A percentile compares a stretch with the other conserved stretches of the same genome.
phyloP scores from a whole-genome alignment of 92 coral and sea anemone species.

The Zoanthus gigantus region DNA sequence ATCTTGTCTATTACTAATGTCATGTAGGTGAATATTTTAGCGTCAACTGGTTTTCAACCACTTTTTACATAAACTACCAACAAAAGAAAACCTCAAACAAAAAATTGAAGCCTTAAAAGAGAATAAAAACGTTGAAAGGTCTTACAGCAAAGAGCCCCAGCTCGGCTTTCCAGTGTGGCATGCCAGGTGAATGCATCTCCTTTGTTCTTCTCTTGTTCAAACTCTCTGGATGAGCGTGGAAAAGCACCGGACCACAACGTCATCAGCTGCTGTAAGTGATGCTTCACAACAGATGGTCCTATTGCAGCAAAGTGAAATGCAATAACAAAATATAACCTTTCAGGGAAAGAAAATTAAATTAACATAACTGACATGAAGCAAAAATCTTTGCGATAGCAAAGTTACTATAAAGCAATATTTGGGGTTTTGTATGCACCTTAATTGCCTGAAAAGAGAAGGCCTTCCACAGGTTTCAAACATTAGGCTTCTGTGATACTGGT shows the following conservation, averaged over 20 bases:
- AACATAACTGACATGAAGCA: too few species aligned
- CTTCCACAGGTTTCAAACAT: too few species aligned
- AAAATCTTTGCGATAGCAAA: too few species aligned
- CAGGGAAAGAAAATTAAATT: neutral
- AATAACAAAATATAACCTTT: neutral
- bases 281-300: conserved; percentile 96
- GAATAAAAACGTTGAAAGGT: neutral
- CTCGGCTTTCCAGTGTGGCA: conserved; percentile 93
- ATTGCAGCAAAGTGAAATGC: neutral
- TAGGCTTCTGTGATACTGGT: too few species aligned
- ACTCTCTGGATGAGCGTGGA: conserved; percentile 90
- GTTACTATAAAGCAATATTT: too few species aligned
- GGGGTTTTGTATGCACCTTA: too few species aligned
- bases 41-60: too few species aligned
- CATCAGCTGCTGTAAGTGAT: conserved; percentile 91
- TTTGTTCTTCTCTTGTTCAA: conserved; percentile 90
- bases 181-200: conserved; percentile 99
- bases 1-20: too few species aligned
- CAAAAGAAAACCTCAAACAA: neutral
- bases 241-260: conserved; percentile 92
- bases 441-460: too few species aligned
- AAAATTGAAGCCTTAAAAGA: neutral
- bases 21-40: too few species aligned
- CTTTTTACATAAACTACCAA: neutral
- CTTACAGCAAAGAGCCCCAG: conserved; percentile 98